These are phyloP conservation scores for Eupithecia tripunctaria DNA, from an alignment of 2,888 invertebrate species.

Conservation along the genomic window DNA sequence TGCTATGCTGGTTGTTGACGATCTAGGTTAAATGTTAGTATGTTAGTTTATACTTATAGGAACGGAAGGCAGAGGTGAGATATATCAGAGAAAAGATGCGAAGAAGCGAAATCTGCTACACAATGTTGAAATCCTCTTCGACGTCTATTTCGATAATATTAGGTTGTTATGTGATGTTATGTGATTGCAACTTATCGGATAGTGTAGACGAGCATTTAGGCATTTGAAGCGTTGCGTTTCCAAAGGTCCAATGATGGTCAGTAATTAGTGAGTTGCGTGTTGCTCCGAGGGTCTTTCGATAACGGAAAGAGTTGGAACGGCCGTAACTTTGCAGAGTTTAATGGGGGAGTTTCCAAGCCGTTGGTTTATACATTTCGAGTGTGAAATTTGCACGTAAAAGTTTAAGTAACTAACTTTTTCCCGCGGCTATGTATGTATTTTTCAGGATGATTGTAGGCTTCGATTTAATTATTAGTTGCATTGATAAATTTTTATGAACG, in stretches of 20 bases:
- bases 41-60: too few relatives aligned
- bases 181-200: neutral
- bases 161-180: neutral
- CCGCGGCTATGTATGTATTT: neutral
- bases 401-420: neutral
- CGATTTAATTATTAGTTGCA: neutral
- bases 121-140: neutral
- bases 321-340: constrained; percentile 2
- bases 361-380: neutral
- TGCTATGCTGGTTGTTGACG: neutral
- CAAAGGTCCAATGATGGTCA: constrained; percentile 26
- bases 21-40: too few relatives aligned
- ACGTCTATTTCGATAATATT: neutral
- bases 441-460: neutral
- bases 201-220: constrained; percentile 1
- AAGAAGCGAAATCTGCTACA: neutral
- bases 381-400: constrained; percentile 1
- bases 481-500: neutral
- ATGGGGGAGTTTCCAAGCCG: constrained; percentile 7
- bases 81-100: neutral
- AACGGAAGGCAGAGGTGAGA: neutral
- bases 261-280: constrained; percentile 43
- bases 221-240: constrained; percentile 9
- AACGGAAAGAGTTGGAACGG: constrained; percentile 7
- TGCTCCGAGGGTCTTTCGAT: constrained; percentile 18